phyloP scores from a whole-genome alignment of 2,113 vertebrate species.

The Rhynchomys soricoides region DNA sequence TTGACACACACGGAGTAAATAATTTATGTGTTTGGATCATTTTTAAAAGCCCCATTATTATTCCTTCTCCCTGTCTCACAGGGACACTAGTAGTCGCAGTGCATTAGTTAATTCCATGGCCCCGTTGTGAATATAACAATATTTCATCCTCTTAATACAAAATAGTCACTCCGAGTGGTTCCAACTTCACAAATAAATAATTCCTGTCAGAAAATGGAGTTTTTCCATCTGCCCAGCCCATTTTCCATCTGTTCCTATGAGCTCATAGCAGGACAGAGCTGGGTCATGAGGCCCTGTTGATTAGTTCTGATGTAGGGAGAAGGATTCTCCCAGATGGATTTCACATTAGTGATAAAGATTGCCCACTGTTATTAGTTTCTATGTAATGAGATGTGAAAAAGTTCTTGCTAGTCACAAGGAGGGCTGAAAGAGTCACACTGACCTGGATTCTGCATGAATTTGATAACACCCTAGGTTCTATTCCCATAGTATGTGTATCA shows the following conservation, averaged over 20 bases:
- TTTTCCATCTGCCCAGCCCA: conserved; percentile 81
- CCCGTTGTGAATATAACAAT: conserved; percentile 76
- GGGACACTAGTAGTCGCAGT: conserved; percentile 36
- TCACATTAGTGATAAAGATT: conserved; percentile 65
- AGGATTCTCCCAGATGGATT: conserved; percentile 71
- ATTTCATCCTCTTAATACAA: conserved; percentile 78
- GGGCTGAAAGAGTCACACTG: neutral
- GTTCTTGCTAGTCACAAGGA: neutral
- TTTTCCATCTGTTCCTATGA: conserved; percentile 81
- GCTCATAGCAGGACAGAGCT: conserved; percentile 61
- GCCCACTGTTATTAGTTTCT: conserved; percentile 59
- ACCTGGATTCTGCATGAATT: neutral
- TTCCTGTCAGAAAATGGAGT: conserved; percentile 77
- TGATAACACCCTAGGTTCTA: neutral
- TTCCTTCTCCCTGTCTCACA: conserved; percentile 57
- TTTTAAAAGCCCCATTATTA: conserved; percentile 69
- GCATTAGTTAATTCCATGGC: conserved; percentile 79
- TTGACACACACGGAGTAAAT: conserved; percentile 48
- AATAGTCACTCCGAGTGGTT: conserved; percentile 79
- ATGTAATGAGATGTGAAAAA: conserved; percentile 42
- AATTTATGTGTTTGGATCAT: conserved; percentile 69
- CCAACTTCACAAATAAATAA: conserved; percentile 82
- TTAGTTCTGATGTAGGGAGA: conserved; percentile 77
- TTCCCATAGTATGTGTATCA: neutral
- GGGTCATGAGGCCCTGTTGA: conserved; percentile 66